phyloP scores from a whole-genome alignment of 1,140 invertebrate species.

The Muscidifurax raptorellus region DNA sequence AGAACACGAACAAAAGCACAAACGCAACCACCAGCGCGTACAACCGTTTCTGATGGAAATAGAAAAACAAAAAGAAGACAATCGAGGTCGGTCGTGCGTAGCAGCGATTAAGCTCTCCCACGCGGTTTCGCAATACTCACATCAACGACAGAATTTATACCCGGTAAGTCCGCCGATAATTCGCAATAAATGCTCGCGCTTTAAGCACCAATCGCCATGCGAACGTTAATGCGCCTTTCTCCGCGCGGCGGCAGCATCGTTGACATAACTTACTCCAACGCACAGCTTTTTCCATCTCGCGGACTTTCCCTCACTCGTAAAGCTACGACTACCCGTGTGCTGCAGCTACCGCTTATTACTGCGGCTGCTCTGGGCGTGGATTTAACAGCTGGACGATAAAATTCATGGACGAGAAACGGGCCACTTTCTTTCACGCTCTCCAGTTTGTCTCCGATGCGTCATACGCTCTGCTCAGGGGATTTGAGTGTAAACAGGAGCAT shows the following conservation, averaged over 20 bases:
- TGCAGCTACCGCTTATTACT: slow-evolving; percentile 25
- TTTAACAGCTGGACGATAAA: slow-evolving; percentile 1
- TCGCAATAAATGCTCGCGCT: slow-evolving; percentile 17
- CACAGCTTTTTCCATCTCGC: not conserved
- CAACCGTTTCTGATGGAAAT: not conserved
- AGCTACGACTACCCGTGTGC: not conserved
- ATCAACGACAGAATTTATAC: not conserved
- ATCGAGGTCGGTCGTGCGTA: not conserved
- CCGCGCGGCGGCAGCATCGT: not conserved
- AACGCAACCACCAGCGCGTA: not conserved
- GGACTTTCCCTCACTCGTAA: slow-evolving; percentile 26
- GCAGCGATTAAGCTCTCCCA: not conserved
- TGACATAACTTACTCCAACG: slow-evolving; percentile 13
- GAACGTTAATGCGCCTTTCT: not conserved
- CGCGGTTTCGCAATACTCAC: not conserved
- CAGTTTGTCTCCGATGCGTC: not conserved
- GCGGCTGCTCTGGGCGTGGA: not conserved
- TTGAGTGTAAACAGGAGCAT: not conserved
- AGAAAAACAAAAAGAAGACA: not conserved
- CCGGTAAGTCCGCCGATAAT: slow-evolving; percentile 4
- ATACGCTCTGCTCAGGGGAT: not conserved
- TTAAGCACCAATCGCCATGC: slow-evolving; percentile 15
- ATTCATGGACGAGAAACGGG: not conserved
- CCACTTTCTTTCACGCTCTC: slow-evolving; percentile 18
- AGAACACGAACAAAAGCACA: not conserved